Evolutionary conservation across 2,113 vertebrate species (phyloP), one percentile per base, ranked within the genome.

Genomic region (Silurus meridionalis): DNA sequence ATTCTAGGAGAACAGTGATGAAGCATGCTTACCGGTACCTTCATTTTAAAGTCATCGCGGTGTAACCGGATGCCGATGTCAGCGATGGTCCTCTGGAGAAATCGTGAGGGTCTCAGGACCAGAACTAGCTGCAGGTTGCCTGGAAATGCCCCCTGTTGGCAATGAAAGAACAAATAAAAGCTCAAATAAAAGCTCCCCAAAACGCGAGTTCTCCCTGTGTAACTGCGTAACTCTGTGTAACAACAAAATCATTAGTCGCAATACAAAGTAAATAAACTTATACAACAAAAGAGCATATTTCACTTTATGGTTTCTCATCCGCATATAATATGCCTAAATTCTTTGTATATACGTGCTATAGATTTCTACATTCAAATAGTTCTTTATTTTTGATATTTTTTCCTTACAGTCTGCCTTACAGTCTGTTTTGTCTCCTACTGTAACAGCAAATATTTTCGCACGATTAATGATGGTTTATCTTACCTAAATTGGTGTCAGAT

Each of bases 11-110:
- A 74, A 25, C 69, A 67, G 60, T 19, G n/a, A 28, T 25, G 52
- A 83, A 79, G 87, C 91, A 94, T 92, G 94, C 95, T 97, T 96
- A 97, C 96, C 95, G 95, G 96, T 96, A 99, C 98, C 96, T 99
- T 99, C 96, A 97, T 97, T 96, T 97, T 98, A 94, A 98, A 98
- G 93, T 99, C 97, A 92, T 98, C 97, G 57, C 95, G 95, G 74
- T 97, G 97, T 91, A 98, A 94, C 87, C 96, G 97, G 89, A 99
- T 96, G 87, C 97, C 97, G 6, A 99, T 96, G 91, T 98, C 97
- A 89, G 97, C 95, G 46, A 99, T 95, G 1, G 97, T 87, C 91
- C 96, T 97, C 90, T 99, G 98, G 87, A 99, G 94, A 80, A 99
- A 95, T 86, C 94, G 94, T 84, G 95, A 96, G 0, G 98, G 98